A percentile compares a stretch with the other conserved stretches of the same genome.
Conservation (phyloP, 2,888 invertebrate species). For the Busseola fusca region DNA sequence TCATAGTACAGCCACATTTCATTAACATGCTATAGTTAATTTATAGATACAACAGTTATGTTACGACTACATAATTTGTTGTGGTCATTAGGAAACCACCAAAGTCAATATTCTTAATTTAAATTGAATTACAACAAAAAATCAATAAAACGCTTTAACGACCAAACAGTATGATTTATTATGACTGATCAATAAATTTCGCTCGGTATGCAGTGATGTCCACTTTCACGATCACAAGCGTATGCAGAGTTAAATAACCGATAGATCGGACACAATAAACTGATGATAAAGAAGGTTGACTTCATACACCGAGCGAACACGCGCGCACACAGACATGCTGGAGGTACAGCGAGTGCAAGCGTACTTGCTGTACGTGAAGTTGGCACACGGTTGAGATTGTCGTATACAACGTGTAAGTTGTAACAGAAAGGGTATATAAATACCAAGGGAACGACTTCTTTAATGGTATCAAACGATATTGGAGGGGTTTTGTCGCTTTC, state of each 20-base stretch:
- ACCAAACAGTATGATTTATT: not conserved
- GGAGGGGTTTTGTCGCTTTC: no score
- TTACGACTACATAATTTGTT: not conserved
- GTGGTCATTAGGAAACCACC: not conserved
- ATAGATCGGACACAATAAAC: not conserved
- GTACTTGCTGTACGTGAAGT: not conserved
- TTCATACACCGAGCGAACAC: not conserved
- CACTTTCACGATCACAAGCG: constrained; percentile 36
- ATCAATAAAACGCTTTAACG: constrained; percentile 4
- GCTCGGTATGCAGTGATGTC: constrained; percentile 9
- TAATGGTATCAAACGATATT: no score
- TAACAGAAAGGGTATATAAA: no score
- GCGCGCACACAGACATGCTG: not conserved
- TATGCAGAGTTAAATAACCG: constrained; percentile 26
- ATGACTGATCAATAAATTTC: constrained; percentile 20
- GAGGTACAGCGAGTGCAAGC: not conserved
- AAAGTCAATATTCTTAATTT: not conserved
- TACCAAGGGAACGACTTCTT: no score
- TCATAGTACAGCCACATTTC: not conserved
- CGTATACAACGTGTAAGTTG: no score
- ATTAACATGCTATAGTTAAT: not conserved
- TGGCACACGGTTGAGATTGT: not conserved
- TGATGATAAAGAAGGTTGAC: not conserved
- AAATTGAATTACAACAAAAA: constrained; percentile 3
- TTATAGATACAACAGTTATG: not conserved